phyloP scores from a whole-genome alignment of 2,888 invertebrate species.

The Hypercompe scribonia region DNA sequence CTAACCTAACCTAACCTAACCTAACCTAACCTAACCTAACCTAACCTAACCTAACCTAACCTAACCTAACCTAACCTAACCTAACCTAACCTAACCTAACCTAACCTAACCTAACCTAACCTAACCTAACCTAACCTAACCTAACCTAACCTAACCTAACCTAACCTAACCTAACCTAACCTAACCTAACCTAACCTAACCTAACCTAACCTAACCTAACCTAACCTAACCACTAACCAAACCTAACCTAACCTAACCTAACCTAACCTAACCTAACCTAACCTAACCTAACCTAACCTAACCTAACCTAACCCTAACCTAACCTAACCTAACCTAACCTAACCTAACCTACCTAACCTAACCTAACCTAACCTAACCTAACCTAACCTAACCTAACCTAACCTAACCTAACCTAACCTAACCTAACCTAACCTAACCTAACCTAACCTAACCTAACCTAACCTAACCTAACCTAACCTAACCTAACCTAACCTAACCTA shows the following conservation, averaged over 20 bases:
- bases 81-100: constrained; percentile 38
- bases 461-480: constrained; percentile 21
- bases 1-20: constrained; percentile 35
- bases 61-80: constrained; percentile 43
- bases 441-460: constrained; percentile 21
- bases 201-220: constrained; percentile 20
- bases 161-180: constrained; percentile 34
- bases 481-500: constrained; percentile 21
- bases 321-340: no score
- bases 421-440: constrained; percentile 21
- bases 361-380: constrained; percentile 43
- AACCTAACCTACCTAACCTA: no score
- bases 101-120: constrained; percentile 37
- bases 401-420: constrained; percentile 32
- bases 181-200: constrained; percentile 31
- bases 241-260: constrained; percentile 44
- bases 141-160: constrained; percentile 32
- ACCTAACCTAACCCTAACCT: no score
- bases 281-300: constrained; percentile 42
- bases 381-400: constrained; percentile 41
- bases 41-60: constrained; percentile 42
- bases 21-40: constrained; percentile 40
- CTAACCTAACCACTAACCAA: constrained; percentile 43
- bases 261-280: constrained; percentile 36
- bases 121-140: constrained; percentile 26